A percentile compares a stretch with the other conserved stretches of the same genome.
These are phyloP conservation scores for Cinclus mexicanus DNA, from an alignment of 2,113 vertebrate genomes.

Conservation along the genomic window DNA sequence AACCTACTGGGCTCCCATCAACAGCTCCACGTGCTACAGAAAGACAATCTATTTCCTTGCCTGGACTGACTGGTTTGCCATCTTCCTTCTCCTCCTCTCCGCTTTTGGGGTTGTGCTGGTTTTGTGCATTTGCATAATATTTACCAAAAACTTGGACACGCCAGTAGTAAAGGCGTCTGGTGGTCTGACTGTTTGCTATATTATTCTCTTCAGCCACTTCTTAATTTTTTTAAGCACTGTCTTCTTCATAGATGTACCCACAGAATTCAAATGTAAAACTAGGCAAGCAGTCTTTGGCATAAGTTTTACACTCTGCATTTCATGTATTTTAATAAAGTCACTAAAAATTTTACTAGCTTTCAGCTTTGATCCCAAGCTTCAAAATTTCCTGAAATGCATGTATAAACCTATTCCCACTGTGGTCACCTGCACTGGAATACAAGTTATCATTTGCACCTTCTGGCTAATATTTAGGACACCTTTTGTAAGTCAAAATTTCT, in stretches of 20 bases:
- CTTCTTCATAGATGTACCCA: constrained; percentile 85
- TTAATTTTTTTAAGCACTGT: constrained; percentile 79
- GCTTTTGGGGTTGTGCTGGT: constrained; percentile 77
- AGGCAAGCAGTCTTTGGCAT: constrained; percentile 85
- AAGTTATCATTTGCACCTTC: constrained; percentile 75
- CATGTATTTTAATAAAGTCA: constrained; percentile 89
- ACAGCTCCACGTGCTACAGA: constrained; percentile 74
- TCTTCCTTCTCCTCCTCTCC: constrained; percentile 78
- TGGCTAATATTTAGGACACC: constrained; percentile 83
- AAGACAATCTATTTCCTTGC: constrained; percentile 79
- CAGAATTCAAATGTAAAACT: constrained; percentile 76
- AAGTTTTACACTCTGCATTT: constrained; percentile 86
- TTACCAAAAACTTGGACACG: constrained; percentile 80
- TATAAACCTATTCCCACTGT: constrained; percentile 78
- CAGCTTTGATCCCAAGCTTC: constrained; percentile 82
- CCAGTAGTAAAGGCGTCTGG: constrained; percentile 85
- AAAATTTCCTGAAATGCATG: constrained; percentile 72
- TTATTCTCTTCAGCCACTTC: constrained; percentile 85
- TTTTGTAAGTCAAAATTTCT: constrained; percentile 51
- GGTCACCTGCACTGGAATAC: constrained; percentile 75
- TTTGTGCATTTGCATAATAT: constrained; percentile 78
- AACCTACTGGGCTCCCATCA: constrained; percentile 81
- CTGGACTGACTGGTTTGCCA: constrained; percentile 82
- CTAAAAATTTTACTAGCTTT: constrained; percentile 90
- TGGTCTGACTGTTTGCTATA: constrained; percentile 78